Percentiles rank a stretch among this genome's conserved stretches.
Evolutionary conservation across 2,888 invertebrate genomes (phyloP).

Genomic region (Pseudococcus viburni): DNA sequence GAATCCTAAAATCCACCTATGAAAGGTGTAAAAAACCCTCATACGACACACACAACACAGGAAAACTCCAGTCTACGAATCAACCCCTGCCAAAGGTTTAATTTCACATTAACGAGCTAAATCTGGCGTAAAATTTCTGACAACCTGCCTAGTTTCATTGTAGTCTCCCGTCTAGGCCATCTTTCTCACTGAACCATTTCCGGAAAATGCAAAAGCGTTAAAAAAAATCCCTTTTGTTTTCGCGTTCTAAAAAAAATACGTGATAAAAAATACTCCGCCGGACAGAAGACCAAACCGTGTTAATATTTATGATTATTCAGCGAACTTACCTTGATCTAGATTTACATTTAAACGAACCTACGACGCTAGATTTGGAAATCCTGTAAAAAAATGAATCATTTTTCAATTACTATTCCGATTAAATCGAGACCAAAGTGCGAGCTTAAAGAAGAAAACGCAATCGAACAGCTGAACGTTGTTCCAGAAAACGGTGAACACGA

Average conservation of each 20-base stretch:
- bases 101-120: background rate
- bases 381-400: conserved; percentile 26
- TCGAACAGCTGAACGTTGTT: background rate
- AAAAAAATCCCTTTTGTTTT: background rate
- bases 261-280: background rate
- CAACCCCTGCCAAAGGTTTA: background rate
- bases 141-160: background rate
- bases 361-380: conserved; percentile 47
- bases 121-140: background rate
- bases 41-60: no score
- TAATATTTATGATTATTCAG: conserved; percentile 23
- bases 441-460: background rate
- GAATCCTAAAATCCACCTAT: no score
- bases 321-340: conserved; percentile 31
- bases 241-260: background rate
- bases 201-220: background rate
- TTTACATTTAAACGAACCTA: conserved; percentile 47
- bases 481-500: background rate
- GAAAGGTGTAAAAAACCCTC: no score
- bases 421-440: background rate
- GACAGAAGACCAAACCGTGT: background rate
- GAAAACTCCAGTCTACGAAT: background rate
- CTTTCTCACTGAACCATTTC: background rate
- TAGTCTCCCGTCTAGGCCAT: background rate
- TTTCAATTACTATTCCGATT: conserved; percentile 3